phyloP scores from a whole-genome alignment of 1,140 invertebrate genomes.

The Trypoxylus dichotomus region DNA sequence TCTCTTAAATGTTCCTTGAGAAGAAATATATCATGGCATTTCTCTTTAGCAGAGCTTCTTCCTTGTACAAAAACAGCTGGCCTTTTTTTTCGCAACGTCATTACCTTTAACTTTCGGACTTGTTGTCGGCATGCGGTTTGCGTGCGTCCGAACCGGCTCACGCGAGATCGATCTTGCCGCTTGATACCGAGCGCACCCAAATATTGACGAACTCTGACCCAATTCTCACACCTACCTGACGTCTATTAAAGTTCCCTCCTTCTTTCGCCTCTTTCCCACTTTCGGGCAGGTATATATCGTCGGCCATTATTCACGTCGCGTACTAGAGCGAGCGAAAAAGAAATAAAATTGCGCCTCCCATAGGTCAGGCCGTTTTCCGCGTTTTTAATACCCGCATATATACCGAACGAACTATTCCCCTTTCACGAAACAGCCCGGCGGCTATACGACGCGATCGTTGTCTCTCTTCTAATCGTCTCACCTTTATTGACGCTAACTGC shows the following conservation, averaged over 20 bases:
- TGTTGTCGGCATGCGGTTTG: neutral
- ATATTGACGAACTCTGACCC: conserved; percentile 19
- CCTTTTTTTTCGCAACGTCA: no score
- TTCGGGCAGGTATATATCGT: no score
- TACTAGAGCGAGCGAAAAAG: neutral
- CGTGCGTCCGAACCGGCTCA: neutral
- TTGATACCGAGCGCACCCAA: conserved; percentile 18
- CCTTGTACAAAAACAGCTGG: no score
- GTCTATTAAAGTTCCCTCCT: neutral
- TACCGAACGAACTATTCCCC: neutral
- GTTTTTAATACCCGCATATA: neutral
- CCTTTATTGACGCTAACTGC: neutral
- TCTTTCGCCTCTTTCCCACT: no score
- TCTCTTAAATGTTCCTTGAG: no score
- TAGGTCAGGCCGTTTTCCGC: neutral
- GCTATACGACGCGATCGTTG: neutral
- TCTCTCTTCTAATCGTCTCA: neutral
- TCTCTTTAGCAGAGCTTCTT: no score
- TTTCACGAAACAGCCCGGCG: neutral
- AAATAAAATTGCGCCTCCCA: neutral
- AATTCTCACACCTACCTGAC: neutral
- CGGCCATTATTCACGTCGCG: neutral
- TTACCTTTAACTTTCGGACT: neutral
- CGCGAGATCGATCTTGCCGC: neutral
- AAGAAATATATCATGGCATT: no score